Base-by-base conservation (phyloP, 2,888 invertebrate genomes). In the Nephrotoma guestfalica region DNA sequence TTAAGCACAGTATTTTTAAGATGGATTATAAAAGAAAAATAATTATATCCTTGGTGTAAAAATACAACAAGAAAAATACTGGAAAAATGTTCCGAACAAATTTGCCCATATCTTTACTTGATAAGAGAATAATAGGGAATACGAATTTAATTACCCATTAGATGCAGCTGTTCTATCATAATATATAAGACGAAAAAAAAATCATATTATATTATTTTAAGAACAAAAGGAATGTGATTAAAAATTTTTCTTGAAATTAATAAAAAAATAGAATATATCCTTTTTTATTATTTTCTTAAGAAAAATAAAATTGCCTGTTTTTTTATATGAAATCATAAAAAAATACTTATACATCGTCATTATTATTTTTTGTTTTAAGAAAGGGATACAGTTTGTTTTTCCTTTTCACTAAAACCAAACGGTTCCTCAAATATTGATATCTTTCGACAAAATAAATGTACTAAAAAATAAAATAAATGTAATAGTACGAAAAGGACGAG, bases 121-220 rank as follows among this genome's bases (percentile, higher is more conserved):
- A 85, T 85, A 85, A 85, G 45, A 85, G 85, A 85, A 85, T 85
- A 85, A 85, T 85, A 85, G 85, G 85, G 85, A 85, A 85, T 85
- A 85, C 43, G 85, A 43, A 85, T 85, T 85, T 85, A 85, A 85
- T 85, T 85, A 45, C 85, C 85, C 85, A 85, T 85, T 85, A 85
- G 85, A 85, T 85, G 85, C 85, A 85, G 85, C 85, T 85, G 85
- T 43, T 85, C 45, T 85, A 85, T 85, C 85, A 45, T 85, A 85
- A 85, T n/a, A 85, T 84, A 84, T 41, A 84, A n/a, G 41, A 41
- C 13, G 15, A 84, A 84, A 84, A 51, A n/a, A 30, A 57, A 30
- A 71, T 71, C 71, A 30, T 71, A 71, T 71, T 18, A 71, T 71
- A 71, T 71, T 71, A 71, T 84, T 84, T 18, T 43, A 85, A 85